Percentiles rank a stretch among this genome's conserved stretches.
Conservation (phyloP, 1,140 invertebrate species). For the Mya arenaria region DNA sequence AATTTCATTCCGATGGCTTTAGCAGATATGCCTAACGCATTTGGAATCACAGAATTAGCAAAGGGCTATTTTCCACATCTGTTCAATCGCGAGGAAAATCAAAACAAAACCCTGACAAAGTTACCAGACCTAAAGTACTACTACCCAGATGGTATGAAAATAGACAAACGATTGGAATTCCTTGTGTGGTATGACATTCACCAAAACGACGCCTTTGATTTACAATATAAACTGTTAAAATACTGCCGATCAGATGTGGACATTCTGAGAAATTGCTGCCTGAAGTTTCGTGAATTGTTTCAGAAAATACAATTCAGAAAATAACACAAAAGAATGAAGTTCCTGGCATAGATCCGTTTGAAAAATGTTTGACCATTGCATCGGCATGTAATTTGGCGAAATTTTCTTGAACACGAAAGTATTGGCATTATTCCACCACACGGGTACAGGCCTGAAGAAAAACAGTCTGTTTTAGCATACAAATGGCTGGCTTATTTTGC, state of each 20-base stretch:
- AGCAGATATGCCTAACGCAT: background rate
- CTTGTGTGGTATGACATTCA: background rate
- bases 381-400: background rate
- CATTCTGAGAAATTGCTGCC: too few relatives aligned
- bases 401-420: background rate
- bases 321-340: background rate
- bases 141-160: background rate
- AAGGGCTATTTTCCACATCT: slow-evolving; percentile 1
- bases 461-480: background rate
- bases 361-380: background rate
- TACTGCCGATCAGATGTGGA: slow-evolving; percentile 1
- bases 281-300: too few relatives aligned
- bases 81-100: background rate
- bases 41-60: slow-evolving; percentile 6
- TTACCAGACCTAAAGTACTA: background rate
- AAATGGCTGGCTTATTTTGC: background rate
- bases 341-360: background rate
- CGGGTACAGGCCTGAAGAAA: background rate
- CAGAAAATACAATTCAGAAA: background rate
- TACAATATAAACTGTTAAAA: background rate
- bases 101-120: background rate
- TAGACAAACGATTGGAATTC: background rate
- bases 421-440: slow-evolving; percentile 4
- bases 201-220: background rate
- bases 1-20: slow-evolving; percentile 25